Base-by-base conservation (phyloP, 2,888 invertebrate species). In the Hydrotaea diabolus region DNA sequence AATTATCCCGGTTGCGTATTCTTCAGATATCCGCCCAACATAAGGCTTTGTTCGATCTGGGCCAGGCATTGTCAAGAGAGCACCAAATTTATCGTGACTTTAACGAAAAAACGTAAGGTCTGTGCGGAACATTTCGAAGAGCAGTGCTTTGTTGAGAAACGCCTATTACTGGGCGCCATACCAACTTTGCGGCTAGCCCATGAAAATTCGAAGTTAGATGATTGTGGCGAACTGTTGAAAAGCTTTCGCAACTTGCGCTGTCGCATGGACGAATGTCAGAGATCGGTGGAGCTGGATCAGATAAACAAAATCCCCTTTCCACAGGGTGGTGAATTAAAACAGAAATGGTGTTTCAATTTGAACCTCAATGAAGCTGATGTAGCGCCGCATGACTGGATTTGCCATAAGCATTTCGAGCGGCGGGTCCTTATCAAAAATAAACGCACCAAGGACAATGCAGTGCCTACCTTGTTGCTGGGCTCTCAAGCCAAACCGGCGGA, bases 371-470 rank as follows among this genome's bases (percentile, higher is more conserved):
- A 82, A 9, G 19, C 31, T 0, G 75, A 85, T 43, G 49, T 84
- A 11, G 49, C 55, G 15, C 11, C 53, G 13, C 55, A 87, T 5
- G 78, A 80, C 17, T 75, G 80, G 59, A 87, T 90, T 3, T 90
- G 90, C 69, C 88, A 90, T 64, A 87, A 87, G 0, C 90, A 90
- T 75, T 90, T 90, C 57, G 91, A 89, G 75, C 86, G 87, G 21
- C 87, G 87, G 23, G 89, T 89, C 73, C 83, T 89, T 73, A 77
- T 88, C 15, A 77, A 86, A 13, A 72, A 62, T 0, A 78, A 80
- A 1, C 87, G 86, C 11, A 66, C 82, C 0, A 82, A 89, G 19
- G 36, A 76, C 0, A 87, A 88, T 2, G 86, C 90, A 0, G 66
- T 90, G 4, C 90, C 91, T 0, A 91, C 91, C 0, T 77, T 90